A percentile compares a stretch with the other conserved stretches of the same genome.
Conservation (phyloP, 2,113 vertebrate genomes). For the Paradisaea rubra region DNA sequence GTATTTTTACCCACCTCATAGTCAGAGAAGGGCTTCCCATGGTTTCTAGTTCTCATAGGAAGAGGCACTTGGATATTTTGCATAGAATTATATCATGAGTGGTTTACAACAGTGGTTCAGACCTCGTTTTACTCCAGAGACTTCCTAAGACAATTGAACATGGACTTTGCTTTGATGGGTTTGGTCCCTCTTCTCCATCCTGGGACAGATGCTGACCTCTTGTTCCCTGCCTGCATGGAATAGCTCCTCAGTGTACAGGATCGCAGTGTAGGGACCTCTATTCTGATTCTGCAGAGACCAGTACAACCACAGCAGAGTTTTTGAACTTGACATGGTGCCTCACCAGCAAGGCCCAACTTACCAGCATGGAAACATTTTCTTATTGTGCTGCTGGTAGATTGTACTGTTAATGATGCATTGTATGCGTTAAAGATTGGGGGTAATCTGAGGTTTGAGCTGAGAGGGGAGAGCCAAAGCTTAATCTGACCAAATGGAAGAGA, state of each 20-base stretch:
- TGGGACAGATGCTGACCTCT: neutral
- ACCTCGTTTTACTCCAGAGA: neutral
- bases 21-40: neutral
- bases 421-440: neutral
- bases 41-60: neutral
- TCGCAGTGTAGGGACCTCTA: fast-evolving
- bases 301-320: neutral
- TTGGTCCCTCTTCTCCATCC: neutral
- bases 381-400: neutral
- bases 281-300: neutral
- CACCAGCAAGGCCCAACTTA: neutral
- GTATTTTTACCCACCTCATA: no score
- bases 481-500: neutral
- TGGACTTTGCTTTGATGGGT: neutral
- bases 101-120: neutral
- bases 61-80: neutral
- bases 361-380: neutral
- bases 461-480: neutral
- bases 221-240: fast-evolving
- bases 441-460: neutral
- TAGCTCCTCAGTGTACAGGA: no score
- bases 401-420: neutral
- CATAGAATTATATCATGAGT: neutral
- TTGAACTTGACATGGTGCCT: fast-evolving
- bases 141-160: neutral